These are phyloP conservation scores for Indri indri DNA, from an alignment of 2,113 vertebrate genomes.

Conservation along the genomic window DNA sequence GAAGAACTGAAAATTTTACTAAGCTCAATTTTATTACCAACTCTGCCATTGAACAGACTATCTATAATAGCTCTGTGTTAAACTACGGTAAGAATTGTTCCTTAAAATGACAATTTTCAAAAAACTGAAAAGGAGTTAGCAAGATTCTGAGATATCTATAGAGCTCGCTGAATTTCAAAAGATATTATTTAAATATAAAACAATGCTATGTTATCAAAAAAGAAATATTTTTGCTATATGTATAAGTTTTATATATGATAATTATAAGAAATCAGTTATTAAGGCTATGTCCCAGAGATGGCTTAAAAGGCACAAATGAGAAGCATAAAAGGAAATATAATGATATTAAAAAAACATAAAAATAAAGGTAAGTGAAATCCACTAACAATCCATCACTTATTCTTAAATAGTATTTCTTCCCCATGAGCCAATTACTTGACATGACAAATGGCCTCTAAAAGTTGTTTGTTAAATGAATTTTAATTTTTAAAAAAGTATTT, in stretches of 20 bases:
- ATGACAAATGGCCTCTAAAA: background rate
- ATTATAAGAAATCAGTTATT: background rate
- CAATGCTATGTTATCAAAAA: background rate
- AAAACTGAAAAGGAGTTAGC: background rate
- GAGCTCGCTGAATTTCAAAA: background rate
- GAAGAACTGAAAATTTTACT: background rate
- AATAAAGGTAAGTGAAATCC: background rate
- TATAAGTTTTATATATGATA: background rate
- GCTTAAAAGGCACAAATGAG: background rate
- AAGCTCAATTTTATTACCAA: background rate
- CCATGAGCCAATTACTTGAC: background rate
- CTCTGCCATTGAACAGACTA: background rate
- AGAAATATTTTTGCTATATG: background rate
- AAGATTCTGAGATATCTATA: background rate
- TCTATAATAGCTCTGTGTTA: background rate
- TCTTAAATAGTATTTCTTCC: background rate
- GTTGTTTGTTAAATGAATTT: background rate
- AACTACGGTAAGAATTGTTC: background rate
- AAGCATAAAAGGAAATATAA: background rate
- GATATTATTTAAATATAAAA: background rate
- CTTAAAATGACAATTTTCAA: slow-evolving; percentile 16
- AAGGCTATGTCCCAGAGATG: background rate
- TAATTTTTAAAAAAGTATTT: background rate
- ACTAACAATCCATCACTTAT: background rate
- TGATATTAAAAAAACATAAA: background rate